Percentiles rank a stretch among this genome's conserved stretches.
These are phyloP conservation scores for Polylopha cassiicola DNA, from an alignment of 2,888 invertebrate species.

Conservation along the genomic window DNA sequence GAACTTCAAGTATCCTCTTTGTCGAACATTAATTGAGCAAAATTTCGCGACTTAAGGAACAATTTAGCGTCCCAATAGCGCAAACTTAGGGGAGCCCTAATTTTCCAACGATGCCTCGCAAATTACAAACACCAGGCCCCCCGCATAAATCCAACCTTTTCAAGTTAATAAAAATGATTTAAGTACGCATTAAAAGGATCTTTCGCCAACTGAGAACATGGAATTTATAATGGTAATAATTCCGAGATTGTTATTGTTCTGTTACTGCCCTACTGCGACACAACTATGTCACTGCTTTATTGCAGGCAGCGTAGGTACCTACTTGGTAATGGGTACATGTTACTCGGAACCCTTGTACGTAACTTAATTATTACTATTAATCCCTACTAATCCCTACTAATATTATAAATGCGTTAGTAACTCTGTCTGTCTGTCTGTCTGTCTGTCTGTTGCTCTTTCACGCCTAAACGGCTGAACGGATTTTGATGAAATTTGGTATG, in stretches of 20 bases:
- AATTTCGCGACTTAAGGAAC: conserved; percentile 17
- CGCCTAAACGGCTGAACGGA: no score
- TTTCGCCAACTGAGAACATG: conserved; percentile 55
- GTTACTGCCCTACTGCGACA: conserved; percentile 37
- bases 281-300: conserved; percentile 10
- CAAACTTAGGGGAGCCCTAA: conserved; percentile 39
- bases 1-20: conserved; percentile 18
- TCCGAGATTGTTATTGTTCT: conserved; percentile 46
- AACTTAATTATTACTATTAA: conserved; percentile 1
- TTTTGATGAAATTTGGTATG: no score
- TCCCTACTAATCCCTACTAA: no score
- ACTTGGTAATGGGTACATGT: conserved; percentile 13
- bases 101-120: conserved; percentile 43
- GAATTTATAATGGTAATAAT: conserved; percentile 65
- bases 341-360: conserved; percentile 12
- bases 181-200: conserved; percentile 67
- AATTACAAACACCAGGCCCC: conserved; percentile 55
- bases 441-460: no score
- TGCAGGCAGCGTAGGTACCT: conserved; percentile 9
- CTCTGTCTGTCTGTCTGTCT: no score
- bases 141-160: conserved; percentile 68
- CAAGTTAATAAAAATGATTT: conserved; percentile 74
- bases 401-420: no score
- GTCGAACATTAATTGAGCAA: conserved; percentile 13
- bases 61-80: conserved; percentile 20